Base-by-base conservation (phyloP, 2,888 invertebrate genomes). In the Coleophora deauratella region DNA sequence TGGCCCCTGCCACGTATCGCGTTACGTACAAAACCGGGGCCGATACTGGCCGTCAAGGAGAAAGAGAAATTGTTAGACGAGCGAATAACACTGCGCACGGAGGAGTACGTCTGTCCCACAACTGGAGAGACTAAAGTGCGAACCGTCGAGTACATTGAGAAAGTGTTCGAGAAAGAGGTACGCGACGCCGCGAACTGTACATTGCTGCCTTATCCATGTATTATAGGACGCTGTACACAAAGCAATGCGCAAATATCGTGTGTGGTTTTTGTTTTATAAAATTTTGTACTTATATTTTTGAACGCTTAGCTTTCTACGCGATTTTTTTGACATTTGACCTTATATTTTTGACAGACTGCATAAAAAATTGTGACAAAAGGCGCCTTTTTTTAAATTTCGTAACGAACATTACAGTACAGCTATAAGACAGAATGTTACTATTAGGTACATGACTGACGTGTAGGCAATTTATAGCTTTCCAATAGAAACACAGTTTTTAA, bases 101-200 rank as follows among this genome's bases (percentile, higher is more conserved):
- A 96, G 87, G 95, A 95, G 86, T 94, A 92, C 85, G 79, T 93
- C 64, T 95, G 95, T 85, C 95, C 95, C 62, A 85, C 89, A 60
- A 94, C 94, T 59, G 95, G 95, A 66, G 93, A 93, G 80, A 91
- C 91, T 78, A 92, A 91, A 87, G 91, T 96, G 74, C 90, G 95
- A 87, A 96, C 96, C 64, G 91, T 96, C 85, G 95, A 96, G 89
- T 95, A 95, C 88, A 93, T 95, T 86, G 96, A 96, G 90, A 96
- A 95, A 90, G 91, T 95, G 87, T 95, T 96, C 88, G 96, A 96
- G 88, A 95, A 93, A 90, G 96, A 96, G 96, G 96, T 96, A 95
- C 77, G 68, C 66, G 72, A 21, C 21, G 21, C 63, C 68, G 64
- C 72, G 67, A 63, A 60, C 58, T 81, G 79, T 80, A 77, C 61